Evolutionary conservation across 1,140 invertebrate genomes (phyloP).

Genomic region (Leptopilina boulardi): DNA sequence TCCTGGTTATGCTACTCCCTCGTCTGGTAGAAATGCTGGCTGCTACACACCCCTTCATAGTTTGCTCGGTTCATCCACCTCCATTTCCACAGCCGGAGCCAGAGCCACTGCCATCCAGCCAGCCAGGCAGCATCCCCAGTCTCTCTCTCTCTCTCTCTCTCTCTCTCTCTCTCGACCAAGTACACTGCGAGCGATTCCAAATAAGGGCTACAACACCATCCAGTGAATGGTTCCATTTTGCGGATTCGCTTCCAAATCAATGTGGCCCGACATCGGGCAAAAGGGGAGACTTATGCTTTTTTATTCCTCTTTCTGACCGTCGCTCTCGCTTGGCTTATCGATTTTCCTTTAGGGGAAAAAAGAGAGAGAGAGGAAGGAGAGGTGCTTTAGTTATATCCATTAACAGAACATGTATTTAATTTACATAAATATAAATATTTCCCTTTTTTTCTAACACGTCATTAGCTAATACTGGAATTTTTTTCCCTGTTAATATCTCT

Average conservation of each 20-base stretch:
- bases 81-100: conserved; percentile 42
- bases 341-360: conserved; percentile 46
- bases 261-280: conserved; percentile 46
- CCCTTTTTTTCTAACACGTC: too few species aligned
- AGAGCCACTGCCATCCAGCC: conserved; percentile 26
- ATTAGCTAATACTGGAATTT: too few species aligned
- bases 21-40: conserved; percentile 41
- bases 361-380: too few species aligned
- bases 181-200: background rate
- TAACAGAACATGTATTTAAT: conserved; percentile 45
- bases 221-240: conserved; percentile 55
- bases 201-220: conserved; percentile 35
- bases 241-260: conserved; percentile 55
- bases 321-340: conserved; percentile 46
- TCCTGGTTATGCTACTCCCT: conserved; percentile 48
- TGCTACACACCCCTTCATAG: conserved; percentile 51
- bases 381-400: conserved; percentile 48
- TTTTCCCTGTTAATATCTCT: too few species aligned
- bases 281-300: conserved; percentile 54
- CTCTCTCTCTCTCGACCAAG: too few species aligned
- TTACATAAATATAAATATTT: conserved; percentile 49
- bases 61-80: conserved; percentile 66
- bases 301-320: conserved; percentile 59
- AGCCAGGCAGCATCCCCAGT: conserved; percentile 1
- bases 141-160: too few species aligned